phyloP scores from a whole-genome alignment of 2,113 vertebrate genomes.

The Hippolais icterina region DNA sequence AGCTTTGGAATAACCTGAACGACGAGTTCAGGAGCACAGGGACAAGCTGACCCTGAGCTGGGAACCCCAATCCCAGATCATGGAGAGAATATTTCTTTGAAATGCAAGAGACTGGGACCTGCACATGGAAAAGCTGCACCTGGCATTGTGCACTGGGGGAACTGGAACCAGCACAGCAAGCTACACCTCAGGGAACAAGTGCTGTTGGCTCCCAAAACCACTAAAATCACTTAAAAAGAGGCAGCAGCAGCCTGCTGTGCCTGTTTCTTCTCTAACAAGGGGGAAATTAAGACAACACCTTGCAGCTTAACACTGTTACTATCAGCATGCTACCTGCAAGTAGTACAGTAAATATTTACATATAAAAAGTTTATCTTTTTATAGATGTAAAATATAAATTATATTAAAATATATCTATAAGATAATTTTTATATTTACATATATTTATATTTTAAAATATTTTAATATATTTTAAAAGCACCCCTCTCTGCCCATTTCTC shows the following conservation, averaged over 20 bases:
- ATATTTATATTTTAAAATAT: not conserved
- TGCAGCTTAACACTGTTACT: rapidly evolving
- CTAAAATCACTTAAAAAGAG: not conserved
- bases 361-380: too few species aligned
- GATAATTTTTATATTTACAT: not conserved
- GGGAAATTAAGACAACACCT: not conserved
- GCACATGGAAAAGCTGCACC: not conserved
- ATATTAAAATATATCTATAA: too few species aligned
- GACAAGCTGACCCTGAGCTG: not conserved
- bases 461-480: not conserved
- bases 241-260: not conserved
- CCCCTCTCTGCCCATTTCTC: not conserved
- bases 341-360: not conserved
- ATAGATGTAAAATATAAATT: too few species aligned
- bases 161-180: not conserved
- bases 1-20: not conserved
- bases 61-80: not conserved
- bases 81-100: rapidly evolving
- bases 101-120: not conserved
- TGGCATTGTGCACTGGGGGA: rapidly evolving
- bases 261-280: not conserved
- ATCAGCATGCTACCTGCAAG: rapidly evolving
- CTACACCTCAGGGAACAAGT: not conserved
- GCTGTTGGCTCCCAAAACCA: not conserved
- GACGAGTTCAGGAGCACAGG: not conserved